These are phyloP conservation scores for Drosophila falleni DNA, from an alignment of 2,888 invertebrate genomes.

Conservation along the genomic window DNA sequence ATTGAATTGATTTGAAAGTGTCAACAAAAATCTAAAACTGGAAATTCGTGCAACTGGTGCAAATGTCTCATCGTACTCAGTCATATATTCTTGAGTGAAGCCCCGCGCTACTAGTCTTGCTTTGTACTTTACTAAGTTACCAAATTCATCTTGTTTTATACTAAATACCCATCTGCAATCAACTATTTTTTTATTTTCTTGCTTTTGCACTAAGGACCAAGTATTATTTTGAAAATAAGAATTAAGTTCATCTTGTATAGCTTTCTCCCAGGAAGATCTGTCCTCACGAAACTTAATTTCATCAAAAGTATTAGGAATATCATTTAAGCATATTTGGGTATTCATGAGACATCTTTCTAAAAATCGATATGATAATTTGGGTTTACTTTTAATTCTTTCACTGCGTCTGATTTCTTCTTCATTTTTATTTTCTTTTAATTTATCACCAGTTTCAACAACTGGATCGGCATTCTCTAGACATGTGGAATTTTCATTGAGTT, in stretches of 20 bases:
- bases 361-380: slow-evolving; percentile 27
- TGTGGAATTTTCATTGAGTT: slow-evolving; percentile 16
- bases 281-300: slow-evolving; percentile 10
- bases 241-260: slow-evolving; percentile 9
- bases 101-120: slow-evolving; percentile 30
- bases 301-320: slow-evolving; percentile 10
- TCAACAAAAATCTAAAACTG: slow-evolving; percentile 23
- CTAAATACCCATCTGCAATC: slow-evolving; percentile 15
- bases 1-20: slow-evolving; percentile 25
- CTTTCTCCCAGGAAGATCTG: slow-evolving; percentile 2
- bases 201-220: slow-evolving; percentile 29
- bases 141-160: slow-evolving; percentile 19
- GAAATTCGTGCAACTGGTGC: slow-evolving; percentile 26
- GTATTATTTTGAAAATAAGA: slow-evolving; percentile 15
- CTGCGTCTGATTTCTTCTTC: not conserved
- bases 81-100: slow-evolving; percentile 28
- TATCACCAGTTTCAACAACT: slow-evolving; percentile 20
- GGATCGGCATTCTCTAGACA: slow-evolving; percentile 19
- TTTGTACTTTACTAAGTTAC: slow-evolving; percentile 25
- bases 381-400: slow-evolving; percentile 8
- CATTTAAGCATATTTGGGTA: slow-evolving; percentile 15
- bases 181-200: slow-evolving; percentile 22
- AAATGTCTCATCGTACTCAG: slow-evolving; percentile 30
- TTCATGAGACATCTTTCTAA: slow-evolving; percentile 35
- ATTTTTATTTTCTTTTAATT: slow-evolving; percentile 9